Conservation (phyloP, 2,797 vertebrate genomes). For the Antrozous pallidus region DNA sequence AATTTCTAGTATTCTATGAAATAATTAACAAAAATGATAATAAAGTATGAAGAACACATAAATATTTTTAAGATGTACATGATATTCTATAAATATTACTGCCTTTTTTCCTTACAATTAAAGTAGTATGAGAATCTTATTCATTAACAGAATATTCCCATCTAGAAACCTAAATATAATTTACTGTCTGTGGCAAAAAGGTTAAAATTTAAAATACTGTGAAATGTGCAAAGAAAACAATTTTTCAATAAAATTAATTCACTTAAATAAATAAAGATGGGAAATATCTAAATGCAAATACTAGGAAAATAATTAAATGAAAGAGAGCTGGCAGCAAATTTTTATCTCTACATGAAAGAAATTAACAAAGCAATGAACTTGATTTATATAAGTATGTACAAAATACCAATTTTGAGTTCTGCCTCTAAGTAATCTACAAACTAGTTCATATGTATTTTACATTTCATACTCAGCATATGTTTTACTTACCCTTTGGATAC, state of each 20-base stretch:
- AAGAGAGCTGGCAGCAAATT: slow-evolving; percentile 19
- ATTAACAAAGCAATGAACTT: slow-evolving; percentile 14
- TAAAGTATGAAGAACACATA: not conserved
- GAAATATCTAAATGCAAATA: slow-evolving; percentile 41
- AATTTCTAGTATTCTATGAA: slow-evolving; percentile 14
- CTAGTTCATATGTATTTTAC: not conserved
- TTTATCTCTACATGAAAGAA: slow-evolving; percentile 3
- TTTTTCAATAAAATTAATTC: slow-evolving; percentile 28
- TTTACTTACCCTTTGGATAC: slow-evolving; percentile 93
- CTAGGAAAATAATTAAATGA: not conserved
- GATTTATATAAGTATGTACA: not conserved
- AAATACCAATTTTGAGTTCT: not conserved
- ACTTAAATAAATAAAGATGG: slow-evolving; percentile 9
- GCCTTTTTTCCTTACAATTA: not conserved
- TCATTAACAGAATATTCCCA: not conserved
- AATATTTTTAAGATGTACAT: not conserved
- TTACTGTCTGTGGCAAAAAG: not conserved
- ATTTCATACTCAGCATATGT: not conserved
- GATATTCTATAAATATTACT: not conserved
- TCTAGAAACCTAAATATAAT: slow-evolving; percentile 8
- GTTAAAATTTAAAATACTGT: slow-evolving; percentile 38
- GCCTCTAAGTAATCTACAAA: not conserved
- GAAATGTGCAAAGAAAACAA: not conserved
- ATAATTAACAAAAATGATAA: not conserved
- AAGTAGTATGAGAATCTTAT: not conserved